These are phyloP conservation scores for Drosophila greeni DNA, from an alignment of 2,888 invertebrate genomes.

Conservation along the genomic window DNA sequence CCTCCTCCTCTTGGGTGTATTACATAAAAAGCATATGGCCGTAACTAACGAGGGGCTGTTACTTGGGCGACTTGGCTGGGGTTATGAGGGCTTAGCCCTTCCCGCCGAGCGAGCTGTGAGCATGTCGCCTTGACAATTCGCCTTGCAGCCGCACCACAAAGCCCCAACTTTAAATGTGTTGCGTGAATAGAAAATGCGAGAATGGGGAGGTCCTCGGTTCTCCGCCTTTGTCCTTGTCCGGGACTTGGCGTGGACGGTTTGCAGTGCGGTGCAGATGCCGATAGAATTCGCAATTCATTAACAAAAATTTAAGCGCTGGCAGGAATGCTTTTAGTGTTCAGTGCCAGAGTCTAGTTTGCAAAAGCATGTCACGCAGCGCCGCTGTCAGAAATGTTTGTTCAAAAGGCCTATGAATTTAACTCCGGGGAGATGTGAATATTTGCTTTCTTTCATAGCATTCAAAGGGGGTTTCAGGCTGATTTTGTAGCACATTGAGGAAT, in stretches of 20 bases:
- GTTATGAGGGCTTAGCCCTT: slow-evolving; percentile 45
- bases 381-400: slow-evolving; percentile 19
- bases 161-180: slow-evolving; percentile 41
- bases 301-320: slow-evolving; percentile 30
- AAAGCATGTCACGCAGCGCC: slow-evolving; percentile 10
- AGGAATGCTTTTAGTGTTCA: slow-evolving; percentile 9
- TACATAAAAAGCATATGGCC: slow-evolving; percentile 70
- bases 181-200: slow-evolving; percentile 18
- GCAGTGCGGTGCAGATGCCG: slow-evolving; percentile 17
- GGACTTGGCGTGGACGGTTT: not conserved
- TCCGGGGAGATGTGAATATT: not conserved
- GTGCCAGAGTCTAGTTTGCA: slow-evolving; percentile 8
- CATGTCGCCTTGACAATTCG: slow-evolving; percentile 62
- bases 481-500: not conserved
- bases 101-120: slow-evolving; percentile 32
- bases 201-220: slow-evolving; percentile 8
- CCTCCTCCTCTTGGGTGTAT: slow-evolving; percentile 26
- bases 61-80: slow-evolving; percentile 50
- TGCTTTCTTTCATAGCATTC: not conserved
- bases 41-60: slow-evolving; percentile 70
- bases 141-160: slow-evolving; percentile 28
- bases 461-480: not conserved
- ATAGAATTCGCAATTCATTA: slow-evolving; percentile 39
- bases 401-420: slow-evolving; percentile 3
- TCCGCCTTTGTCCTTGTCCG: not conserved